A percentile compares a stretch with the other conserved stretches of the same genome.
Conservation (phyloP, 2,888 invertebrate species). For the Eumacrocentrus americanus region DNA sequence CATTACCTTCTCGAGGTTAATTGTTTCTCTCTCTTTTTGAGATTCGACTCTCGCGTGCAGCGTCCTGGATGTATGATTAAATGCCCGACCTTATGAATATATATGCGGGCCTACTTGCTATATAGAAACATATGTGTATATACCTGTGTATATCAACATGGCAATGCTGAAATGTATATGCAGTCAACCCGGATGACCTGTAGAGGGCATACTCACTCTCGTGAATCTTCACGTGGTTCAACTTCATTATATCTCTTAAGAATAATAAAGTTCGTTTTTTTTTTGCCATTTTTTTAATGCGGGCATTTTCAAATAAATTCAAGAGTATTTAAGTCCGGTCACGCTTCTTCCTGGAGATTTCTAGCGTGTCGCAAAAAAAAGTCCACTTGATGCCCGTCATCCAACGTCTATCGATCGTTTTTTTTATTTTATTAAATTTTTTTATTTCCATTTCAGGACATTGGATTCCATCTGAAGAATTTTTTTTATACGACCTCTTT, state of each 20-base stretch:
- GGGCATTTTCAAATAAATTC: slow-evolving; percentile 7
- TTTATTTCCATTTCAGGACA: not conserved
- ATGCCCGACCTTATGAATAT: slow-evolving; percentile 20
- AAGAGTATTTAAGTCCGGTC: slow-evolving; percentile 16
- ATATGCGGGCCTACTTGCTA: slow-evolving; percentile 7
- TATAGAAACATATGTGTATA: not conserved
- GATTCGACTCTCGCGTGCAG: slow-evolving; percentile 18
- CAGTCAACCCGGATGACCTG: slow-evolving; percentile 10
- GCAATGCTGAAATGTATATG: slow-evolving; percentile 7
- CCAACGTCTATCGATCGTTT: not conserved
- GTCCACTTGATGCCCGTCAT: not conserved
- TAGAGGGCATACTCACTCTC: not conserved
- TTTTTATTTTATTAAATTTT: not conserved
- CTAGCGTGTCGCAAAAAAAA: not conserved
- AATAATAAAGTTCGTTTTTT: not conserved
- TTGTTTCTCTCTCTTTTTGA: slow-evolving; percentile 24
- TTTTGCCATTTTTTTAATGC: slow-evolving; percentile 1
- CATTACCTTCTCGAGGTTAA: slow-evolving; percentile 26
- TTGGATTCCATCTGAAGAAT: no score
- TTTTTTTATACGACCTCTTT: not conserved
- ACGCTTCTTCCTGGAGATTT: slow-evolving; percentile 10
- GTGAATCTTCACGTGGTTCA: not conserved
- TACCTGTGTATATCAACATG: not conserved
- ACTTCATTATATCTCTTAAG: slow-evolving; percentile 5
- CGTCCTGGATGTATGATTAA: slow-evolving; percentile 24